These are phyloP conservation scores for Trichonephila inaurata DNA, from an alignment of 1,140 invertebrate genomes.

Conservation along the genomic window DNA sequence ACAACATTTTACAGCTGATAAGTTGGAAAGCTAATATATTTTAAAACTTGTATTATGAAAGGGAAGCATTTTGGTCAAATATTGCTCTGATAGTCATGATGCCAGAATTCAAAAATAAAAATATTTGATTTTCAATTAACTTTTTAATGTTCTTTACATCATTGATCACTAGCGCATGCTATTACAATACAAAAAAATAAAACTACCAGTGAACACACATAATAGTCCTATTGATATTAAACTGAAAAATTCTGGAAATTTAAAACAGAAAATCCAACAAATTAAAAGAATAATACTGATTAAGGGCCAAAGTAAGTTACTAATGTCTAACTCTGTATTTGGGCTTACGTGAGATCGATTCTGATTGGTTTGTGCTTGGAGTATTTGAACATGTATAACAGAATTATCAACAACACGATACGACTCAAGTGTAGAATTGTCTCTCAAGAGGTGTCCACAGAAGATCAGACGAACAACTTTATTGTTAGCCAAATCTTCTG, in stretches of 20 bases:
- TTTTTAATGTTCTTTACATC: background rate
- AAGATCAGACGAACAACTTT: slow-evolving; percentile 92
- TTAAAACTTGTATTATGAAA: too few species aligned
- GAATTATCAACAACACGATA: slow-evolving; percentile 92
- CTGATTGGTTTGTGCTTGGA: slow-evolving; percentile 73
- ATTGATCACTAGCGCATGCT: background rate
- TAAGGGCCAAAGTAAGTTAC: slow-evolving; percentile 80
- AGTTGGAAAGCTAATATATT: too few species aligned
- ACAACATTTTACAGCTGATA: too few species aligned
- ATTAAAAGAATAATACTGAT: slow-evolving; percentile 80
- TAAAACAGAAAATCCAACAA: slow-evolving; percentile 83
- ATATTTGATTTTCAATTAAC: background rate
- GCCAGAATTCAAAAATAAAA: background rate
- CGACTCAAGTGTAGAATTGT: slow-evolving; percentile 87
- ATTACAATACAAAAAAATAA: slow-evolving; percentile 77
- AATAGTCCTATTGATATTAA: slow-evolving; percentile 85
- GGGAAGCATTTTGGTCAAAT: too few species aligned
- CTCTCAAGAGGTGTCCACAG: slow-evolving; percentile 91
- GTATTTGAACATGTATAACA: slow-evolving; percentile 92
- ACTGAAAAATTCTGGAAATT: slow-evolving; percentile 85
- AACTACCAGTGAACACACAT: slow-evolving; percentile 84
- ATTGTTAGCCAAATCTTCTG: slow-evolving; percentile 87
- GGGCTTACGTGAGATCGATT: slow-evolving; percentile 79
- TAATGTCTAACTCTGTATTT: slow-evolving; percentile 81
- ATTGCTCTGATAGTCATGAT: background rate